phyloP scores from a whole-genome alignment of 2,113 vertebrate species.

The Notarius quadriscutis region DNA sequence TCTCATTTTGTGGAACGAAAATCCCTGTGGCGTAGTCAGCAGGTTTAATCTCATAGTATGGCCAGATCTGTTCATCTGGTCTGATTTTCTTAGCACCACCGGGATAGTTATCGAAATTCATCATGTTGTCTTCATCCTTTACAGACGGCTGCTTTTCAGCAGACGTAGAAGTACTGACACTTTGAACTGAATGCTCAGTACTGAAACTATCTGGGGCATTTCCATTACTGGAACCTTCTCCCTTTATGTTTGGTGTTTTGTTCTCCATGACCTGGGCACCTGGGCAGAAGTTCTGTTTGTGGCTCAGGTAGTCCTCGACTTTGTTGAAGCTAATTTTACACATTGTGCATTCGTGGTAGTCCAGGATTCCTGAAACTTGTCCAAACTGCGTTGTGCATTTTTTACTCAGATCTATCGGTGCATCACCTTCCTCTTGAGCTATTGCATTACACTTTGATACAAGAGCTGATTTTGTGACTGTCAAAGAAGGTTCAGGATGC shows the following conservation, averaged over 20 bases:
- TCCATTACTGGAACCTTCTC: conserved; percentile 73
- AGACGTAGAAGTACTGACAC: conserved; percentile 80
- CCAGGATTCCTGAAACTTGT: conserved; percentile 76
- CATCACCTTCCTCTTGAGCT: conserved; percentile 81
- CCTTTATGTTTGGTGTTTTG: conserved; percentile 76
- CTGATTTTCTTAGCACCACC: conserved; percentile 85
- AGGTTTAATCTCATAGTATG: conserved; percentile 85
- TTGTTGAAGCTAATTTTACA: conserved; percentile 92
- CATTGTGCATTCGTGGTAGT: conserved; percentile 86
- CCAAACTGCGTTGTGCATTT: conserved; percentile 79
- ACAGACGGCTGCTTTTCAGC: conserved; percentile 77
- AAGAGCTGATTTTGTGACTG: conserved; percentile 77
- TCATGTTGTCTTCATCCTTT: conserved; percentile 82
- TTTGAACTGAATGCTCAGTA: conserved; percentile 74
- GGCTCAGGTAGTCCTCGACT: conserved; percentile 85
- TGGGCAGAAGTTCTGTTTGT: conserved; percentile 89
- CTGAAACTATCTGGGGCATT: conserved; percentile 76
- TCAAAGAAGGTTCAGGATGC: conserved; percentile 79
- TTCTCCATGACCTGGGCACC: conserved; percentile 72
- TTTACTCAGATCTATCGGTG: conserved; percentile 91
- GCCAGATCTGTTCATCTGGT: conserved; percentile 82
- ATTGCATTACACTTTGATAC: conserved; percentile 76
- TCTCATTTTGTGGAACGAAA: conserved; percentile 73
- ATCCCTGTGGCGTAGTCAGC: conserved; percentile 83
- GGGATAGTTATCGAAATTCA: conserved; percentile 81